phyloP scores from a whole-genome alignment of 2,113 vertebrate species.

The Neotragus moschatus region DNA sequence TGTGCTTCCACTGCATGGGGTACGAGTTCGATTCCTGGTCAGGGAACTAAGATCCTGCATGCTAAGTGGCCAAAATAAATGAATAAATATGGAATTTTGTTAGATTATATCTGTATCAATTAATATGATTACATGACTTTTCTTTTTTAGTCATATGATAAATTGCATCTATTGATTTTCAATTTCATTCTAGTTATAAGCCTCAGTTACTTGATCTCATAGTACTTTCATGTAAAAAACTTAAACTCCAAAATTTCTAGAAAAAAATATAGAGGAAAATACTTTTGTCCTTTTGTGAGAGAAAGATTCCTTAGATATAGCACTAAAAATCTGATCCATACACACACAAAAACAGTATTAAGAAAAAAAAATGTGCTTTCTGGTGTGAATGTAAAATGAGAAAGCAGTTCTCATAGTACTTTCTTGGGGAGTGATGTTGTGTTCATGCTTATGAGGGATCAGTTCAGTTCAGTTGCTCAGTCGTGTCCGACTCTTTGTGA shows the following conservation, averaged over 20 bases:
- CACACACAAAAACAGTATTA: not conserved
- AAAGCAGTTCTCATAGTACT: not conserved
- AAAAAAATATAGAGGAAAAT: not conserved
- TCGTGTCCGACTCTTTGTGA: too few relatives aligned
- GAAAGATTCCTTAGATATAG: not conserved
- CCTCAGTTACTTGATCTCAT: not conserved
- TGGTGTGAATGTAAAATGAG: not conserved
- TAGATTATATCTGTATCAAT: not conserved
- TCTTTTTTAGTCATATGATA: not conserved
- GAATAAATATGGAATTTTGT: not conserved
- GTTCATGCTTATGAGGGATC: not conserved
- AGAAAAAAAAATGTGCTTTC: not conserved
- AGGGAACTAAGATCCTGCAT: not conserved
- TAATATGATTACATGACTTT: not conserved
- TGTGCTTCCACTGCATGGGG: not conserved
- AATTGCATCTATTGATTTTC: not conserved
- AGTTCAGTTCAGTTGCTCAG: too few relatives aligned
- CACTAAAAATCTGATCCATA: not conserved
- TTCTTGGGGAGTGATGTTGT: not conserved
- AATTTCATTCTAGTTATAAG: not conserved
- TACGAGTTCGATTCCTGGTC: not conserved
- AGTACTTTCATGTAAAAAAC: not conserved
- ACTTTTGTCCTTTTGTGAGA: not conserved
- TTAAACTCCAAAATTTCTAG: slow-evolving; percentile 8
- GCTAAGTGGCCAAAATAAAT: not conserved